Evolutionary conservation across 2,797 vertebrate species (phyloP).

Genomic region (Hylomyscus alleni): DNA sequence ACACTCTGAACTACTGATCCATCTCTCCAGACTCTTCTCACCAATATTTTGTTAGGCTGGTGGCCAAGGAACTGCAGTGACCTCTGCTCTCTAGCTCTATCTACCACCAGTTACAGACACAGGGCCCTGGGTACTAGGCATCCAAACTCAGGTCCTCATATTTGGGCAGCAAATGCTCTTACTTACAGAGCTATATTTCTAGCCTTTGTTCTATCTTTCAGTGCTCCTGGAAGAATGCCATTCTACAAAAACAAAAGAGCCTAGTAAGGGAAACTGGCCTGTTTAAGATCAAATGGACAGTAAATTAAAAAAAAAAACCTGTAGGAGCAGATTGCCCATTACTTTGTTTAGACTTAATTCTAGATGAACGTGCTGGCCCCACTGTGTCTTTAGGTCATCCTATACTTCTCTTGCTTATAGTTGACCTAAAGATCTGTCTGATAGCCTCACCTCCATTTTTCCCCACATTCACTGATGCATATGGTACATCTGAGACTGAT

Average conservation of each 20-base stretch:
- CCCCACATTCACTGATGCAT: not conserved
- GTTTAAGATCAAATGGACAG: accelerated
- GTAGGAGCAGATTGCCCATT: accelerated
- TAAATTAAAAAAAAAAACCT: accelerated
- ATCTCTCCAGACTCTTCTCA: not conserved
- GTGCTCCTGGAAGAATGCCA: not conserved
- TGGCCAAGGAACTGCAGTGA: not conserved
- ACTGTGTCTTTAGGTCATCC: not conserved
- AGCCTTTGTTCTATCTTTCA: not conserved
- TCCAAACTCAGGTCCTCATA: not conserved
- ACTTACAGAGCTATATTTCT: not conserved
- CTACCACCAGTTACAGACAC: not conserved
- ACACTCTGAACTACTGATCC: not conserved
- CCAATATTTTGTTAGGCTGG: not conserved
- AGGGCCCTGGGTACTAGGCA: not conserved
- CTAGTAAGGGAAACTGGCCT: accelerated
- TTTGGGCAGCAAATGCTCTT: not conserved
- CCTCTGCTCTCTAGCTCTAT: not conserved
- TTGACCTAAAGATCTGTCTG: not conserved
- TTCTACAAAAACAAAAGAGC: not conserved
- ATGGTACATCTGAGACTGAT: not conserved
- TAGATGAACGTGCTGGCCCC: not conserved
- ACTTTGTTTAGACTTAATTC: not conserved
- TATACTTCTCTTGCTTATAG: not conserved
- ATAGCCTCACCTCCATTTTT: not conserved